phyloP scores from a whole-genome alignment of 2,113 vertebrate species.

The Galbula dea region DNA sequence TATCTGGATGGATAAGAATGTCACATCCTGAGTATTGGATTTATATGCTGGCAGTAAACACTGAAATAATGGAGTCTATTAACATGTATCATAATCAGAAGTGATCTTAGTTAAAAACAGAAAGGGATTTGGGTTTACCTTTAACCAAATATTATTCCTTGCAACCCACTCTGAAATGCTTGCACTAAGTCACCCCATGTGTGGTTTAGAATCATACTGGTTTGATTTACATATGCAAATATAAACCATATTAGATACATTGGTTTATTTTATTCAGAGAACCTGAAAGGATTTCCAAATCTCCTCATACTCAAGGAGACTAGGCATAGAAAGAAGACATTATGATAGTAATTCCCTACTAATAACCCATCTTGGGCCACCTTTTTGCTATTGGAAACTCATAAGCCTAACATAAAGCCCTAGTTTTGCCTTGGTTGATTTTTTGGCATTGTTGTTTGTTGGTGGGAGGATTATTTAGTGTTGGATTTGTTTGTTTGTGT shows the following conservation, averaged over 20 bases:
- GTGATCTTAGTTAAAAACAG: background rate
- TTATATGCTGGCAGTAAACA: background rate
- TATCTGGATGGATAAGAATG: background rate
- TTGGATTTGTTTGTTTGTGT: background rate
- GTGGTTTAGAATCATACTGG: constrained; percentile 24
- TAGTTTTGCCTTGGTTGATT: background rate
- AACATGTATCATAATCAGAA: background rate
- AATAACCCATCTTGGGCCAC: background rate
- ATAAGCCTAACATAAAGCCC: background rate
- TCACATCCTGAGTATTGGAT: background rate
- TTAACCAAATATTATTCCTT: background rate
- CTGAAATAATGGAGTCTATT: background rate
- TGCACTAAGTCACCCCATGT: background rate
- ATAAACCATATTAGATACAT: background rate
- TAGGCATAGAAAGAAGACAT: constrained; percentile 12
- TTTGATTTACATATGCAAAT: constrained; percentile 55
- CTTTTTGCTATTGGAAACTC: background rate
- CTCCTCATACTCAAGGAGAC: constrained; percentile 33
- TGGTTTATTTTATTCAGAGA: constrained; percentile 47
- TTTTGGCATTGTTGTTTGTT: background rate
- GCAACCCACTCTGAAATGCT: background rate
- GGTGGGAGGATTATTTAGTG: background rate
- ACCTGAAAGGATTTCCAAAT: constrained; percentile 11
- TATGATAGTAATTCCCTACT: constrained; percentile 15
- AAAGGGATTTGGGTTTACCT: background rate